Evolutionary conservation across 2,113 vertebrate species (phyloP).

Genomic region (Lepidothrix coronata): DNA sequence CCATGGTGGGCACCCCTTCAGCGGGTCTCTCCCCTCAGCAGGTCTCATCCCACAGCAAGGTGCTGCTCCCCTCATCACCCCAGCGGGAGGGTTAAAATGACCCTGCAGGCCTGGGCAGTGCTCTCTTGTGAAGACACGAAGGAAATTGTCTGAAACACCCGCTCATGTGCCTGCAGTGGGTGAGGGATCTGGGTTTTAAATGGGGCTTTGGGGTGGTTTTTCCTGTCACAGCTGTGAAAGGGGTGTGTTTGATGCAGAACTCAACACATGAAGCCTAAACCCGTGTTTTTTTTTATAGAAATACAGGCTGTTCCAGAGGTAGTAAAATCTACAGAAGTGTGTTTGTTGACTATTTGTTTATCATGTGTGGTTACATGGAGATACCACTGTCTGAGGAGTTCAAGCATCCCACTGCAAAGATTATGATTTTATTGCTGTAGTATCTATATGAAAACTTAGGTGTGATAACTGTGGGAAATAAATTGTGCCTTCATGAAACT

Average conservation of each 20-base stretch:
- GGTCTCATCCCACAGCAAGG: neutral
- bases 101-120: neutral
- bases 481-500: neutral
- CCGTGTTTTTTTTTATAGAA: neutral
- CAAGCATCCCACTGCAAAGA: neutral
- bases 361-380: neutral
- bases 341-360: neutral
- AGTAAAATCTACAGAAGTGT: neutral
- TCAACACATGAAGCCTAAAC: neutral
- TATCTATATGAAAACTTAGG: neutral
- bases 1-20: neutral
- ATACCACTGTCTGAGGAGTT: neutral
- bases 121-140: neutral
- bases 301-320: neutral
- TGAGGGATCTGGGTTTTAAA: neutral
- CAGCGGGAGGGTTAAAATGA: neutral
- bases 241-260: neutral
- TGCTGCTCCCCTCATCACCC: neutral
- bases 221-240: neutral
- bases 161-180: neutral
- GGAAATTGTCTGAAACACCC: neutral
- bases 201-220: neutral
- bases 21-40: neutral
- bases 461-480: neutral
- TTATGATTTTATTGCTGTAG: neutral